A percentile compares a stretch with the other conserved stretches of the same genome.
These are phyloP conservation scores for Mormyrus proboscirostris DNA, from an alignment of 2,797 vertebrate species.

Conservation along the genomic window DNA sequence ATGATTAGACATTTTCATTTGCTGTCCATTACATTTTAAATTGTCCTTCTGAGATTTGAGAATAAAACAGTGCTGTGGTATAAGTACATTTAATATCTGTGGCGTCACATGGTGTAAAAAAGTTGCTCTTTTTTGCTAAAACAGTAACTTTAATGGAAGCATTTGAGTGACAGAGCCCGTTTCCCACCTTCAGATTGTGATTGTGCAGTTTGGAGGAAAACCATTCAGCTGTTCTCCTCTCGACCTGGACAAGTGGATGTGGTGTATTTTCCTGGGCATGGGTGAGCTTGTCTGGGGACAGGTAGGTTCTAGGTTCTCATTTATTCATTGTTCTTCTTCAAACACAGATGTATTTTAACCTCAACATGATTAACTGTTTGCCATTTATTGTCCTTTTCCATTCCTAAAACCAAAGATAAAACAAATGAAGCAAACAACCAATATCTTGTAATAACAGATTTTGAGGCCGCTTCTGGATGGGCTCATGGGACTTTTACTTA, in stretches of 20 bases:
- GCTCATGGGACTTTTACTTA: neutral
- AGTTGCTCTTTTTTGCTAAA: neutral
- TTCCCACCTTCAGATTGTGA: slow-evolving; percentile 67
- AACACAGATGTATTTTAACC: slow-evolving; percentile 13
- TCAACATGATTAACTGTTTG: neutral
- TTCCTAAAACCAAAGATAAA: neutral
- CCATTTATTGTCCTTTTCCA: neutral
- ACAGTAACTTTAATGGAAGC: neutral
- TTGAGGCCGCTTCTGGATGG: neutral
- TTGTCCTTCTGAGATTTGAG: neutral
- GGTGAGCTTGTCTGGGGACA: slow-evolving; percentile 94
- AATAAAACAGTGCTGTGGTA: neutral
- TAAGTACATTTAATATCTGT: neutral
- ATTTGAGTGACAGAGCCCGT: neutral
- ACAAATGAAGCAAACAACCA: neutral
- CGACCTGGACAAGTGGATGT: slow-evolving; percentile 86
- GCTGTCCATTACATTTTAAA: neutral
- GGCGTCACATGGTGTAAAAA: neutral
- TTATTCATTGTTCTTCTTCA: neutral
- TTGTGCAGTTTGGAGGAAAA: slow-evolving; percentile 92
- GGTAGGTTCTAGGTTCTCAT: slow-evolving; percentile 63
- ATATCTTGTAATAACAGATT: neutral
- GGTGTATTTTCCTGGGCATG: slow-evolving; percentile 89
- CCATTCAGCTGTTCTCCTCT: slow-evolving; percentile 86
- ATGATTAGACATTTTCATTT: neutral